phyloP scores from a whole-genome alignment of 2,797 vertebrate genomes.

The Pyrocephalus nanus region DNA sequence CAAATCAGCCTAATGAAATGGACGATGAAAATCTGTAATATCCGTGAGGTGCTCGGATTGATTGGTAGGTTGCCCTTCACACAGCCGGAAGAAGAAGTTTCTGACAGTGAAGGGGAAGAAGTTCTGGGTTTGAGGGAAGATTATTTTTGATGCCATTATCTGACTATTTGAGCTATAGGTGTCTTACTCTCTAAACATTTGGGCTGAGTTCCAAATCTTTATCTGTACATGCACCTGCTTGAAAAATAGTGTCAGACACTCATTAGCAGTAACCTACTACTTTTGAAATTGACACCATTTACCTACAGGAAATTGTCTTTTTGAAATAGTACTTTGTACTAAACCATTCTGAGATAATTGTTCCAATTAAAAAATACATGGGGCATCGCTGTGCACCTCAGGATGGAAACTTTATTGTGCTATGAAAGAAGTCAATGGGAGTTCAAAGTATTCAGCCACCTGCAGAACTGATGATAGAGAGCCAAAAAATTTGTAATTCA shows the following conservation, averaged over 20 bases:
- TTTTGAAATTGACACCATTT: slow-evolving; percentile 54
- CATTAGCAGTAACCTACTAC: slow-evolving; percentile 50
- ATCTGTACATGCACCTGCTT: not conserved
- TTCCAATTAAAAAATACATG: slow-evolving; percentile 58
- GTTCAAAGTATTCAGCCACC: slow-evolving; percentile 51
- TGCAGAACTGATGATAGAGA: slow-evolving; percentile 41
- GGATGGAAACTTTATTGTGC: slow-evolving; percentile 38
- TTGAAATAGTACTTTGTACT: slow-evolving; percentile 13
- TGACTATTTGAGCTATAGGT: not conserved
- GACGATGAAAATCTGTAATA: not conserved
- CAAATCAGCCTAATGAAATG: not conserved
- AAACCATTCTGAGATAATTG: slow-evolving; percentile 56
- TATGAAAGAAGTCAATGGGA: slow-evolving; percentile 48
- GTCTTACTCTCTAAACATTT: slow-evolving; percentile 12
- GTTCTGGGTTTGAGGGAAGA: not conserved
- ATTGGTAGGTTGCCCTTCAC: not conserved
- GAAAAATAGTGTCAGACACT: slow-evolving; percentile 54
- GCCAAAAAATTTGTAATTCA: slow-evolving; percentile 38
- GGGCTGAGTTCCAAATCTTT: slow-evolving; percentile 35
- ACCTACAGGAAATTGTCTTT: slow-evolving; percentile 60
- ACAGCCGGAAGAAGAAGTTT: not conserved
- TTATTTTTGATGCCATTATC: not conserved
- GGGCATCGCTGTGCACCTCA: slow-evolving; percentile 38
- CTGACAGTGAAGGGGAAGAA: not conserved
- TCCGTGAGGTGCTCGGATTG: not conserved